A percentile compares a stretch with the other conserved stretches of the same genome.
Evolutionary conservation across 1,140 invertebrate species (phyloP).

Genomic region (Laodelphax striatellus): DNA sequence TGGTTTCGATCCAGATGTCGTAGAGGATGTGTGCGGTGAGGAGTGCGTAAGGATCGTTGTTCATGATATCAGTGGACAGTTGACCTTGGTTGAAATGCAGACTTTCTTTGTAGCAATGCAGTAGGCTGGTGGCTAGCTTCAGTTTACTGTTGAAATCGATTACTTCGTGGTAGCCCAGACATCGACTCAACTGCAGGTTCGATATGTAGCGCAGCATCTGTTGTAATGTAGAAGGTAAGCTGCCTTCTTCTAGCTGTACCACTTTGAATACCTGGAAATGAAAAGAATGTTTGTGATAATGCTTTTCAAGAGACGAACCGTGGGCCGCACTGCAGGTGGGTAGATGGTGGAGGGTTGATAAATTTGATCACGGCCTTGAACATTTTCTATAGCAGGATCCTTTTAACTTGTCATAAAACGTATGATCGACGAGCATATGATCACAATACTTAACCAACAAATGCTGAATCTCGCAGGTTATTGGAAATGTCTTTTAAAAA

Average conservation of each 20-base stretch:
- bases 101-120: conserved; percentile 42
- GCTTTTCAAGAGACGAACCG: no score
- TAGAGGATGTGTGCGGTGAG: conserved; percentile 66
- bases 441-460: no score
- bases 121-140: conserved; percentile 37
- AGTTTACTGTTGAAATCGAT: conserved; percentile 35
- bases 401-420: no score
- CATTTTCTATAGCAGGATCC: no score
- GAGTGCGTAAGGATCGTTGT: conserved; percentile 58
- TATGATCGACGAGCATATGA: no score
- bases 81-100: conserved; percentile 18
- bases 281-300: no score
- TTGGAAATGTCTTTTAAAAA: no score
- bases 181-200: conserved; percentile 51
- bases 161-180: conserved; percentile 47
- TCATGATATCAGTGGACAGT: conserved; percentile 19
- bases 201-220: conserved; percentile 64
- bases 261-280: conserved; percentile 11
- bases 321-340: no score
- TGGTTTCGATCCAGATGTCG: conserved; percentile 48
- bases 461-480: no score
- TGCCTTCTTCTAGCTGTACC: conserved; percentile 19
- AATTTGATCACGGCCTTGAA: no score
- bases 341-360: no score
- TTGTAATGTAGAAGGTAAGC: conserved; percentile 19